Base-by-base conservation (phyloP, 2,113 vertebrate genomes). In the Numida meleagris region DNA sequence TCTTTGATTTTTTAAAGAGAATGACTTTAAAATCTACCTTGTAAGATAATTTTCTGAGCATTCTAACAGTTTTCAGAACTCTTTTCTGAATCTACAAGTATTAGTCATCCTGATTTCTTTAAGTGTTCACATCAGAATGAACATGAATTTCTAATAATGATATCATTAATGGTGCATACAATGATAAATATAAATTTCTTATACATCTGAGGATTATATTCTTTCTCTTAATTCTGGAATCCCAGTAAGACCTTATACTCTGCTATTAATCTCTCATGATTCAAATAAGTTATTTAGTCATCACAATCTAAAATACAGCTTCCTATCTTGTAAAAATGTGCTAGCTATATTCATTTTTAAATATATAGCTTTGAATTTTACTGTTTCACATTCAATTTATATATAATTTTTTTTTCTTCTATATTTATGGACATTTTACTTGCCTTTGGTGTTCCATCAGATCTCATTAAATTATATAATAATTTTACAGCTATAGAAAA, bases 81-180 rank as follows among this genome's bases (percentile, higher is more conserved):
- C 45, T 14, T 70, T 57, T 46, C 25, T 75, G 9, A 76, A 81
- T 65, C 38, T 50, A 76, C 3, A 7, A 24, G 34, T 53, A 59
- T 42, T 63, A 74, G 42, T 50, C 11, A 59, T 10, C 24, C 65
- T 24, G 15, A 4, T 79, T 79, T 68, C 45, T 79, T 50, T 40
- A 51, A 45, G 4, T 71, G 17, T 33, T 1, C 0, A 21, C 9
- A 59, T 21, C 0, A 0, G 57, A 63, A 68, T 75, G 29, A 59
- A 33, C 8, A 34, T 0, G 0, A 21, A 59, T 8, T 70, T 57
- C 23, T 57, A 38, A 79, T 18, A 79, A 50, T 50, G 27, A 3
- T 34, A 24, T 75, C 4, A 58, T 38, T 25, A 88, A 63, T 34
- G 5, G n/a, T 14, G 57, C 8, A 23, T 73, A 57, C 6, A 67